These are phyloP conservation scores for Gallirallus australis DNA, from an alignment of 2,797 vertebrate genomes.

Conservation along the genomic window DNA sequence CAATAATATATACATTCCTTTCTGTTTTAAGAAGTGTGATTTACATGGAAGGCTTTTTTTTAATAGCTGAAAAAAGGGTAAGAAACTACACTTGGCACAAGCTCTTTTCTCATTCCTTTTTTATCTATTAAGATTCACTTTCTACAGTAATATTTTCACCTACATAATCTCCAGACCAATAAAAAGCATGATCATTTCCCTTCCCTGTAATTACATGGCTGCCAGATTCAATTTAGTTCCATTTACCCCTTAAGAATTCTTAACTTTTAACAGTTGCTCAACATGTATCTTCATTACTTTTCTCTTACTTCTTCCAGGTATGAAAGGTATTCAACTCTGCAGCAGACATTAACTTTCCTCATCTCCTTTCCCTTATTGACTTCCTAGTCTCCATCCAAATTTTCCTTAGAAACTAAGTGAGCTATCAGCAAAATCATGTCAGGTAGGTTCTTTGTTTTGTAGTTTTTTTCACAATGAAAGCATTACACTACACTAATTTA, in stretches of 20 bases:
- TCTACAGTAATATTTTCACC: neutral
- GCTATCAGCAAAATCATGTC: neutral
- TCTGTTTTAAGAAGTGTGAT: neutral
- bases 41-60: neutral
- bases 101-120: neutral
- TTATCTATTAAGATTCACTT: neutral
- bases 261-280: slow-evolving; percentile 14
- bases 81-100: neutral
- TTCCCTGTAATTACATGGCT: slow-evolving; percentile 29
- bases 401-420: neutral
- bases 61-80: neutral
- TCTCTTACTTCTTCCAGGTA: neutral
- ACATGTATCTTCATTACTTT: neutral
- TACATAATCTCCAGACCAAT: neutral
- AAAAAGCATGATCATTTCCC: neutral
- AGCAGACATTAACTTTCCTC: neutral
- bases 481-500: neutral
- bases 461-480: neutral
- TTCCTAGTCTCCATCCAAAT: neutral
- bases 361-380: rapidly evolving
- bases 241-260: slow-evolving; percentile 18
- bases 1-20: neutral
- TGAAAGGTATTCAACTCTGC: neutral
- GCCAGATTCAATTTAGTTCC: slow-evolving; percentile 17
- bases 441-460: neutral